Evolutionary conservation across 1,140 invertebrate species (phyloP).

Genomic region (Papilio glaucus): DNA sequence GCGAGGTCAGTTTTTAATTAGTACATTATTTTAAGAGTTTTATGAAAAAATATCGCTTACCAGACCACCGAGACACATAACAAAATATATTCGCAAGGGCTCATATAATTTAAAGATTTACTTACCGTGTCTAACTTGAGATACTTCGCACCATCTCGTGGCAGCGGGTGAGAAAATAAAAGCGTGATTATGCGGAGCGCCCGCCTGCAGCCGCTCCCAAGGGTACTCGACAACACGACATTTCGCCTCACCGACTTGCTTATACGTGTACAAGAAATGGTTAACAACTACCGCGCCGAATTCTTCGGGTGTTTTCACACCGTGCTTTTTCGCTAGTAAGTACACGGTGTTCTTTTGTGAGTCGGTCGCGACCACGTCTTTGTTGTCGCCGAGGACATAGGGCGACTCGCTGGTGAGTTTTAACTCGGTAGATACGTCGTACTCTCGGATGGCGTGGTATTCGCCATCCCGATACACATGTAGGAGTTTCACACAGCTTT

Average conservation of each 20-base stretch:
- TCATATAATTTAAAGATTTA: constrained; percentile 9
- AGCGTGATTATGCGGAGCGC: constrained; percentile 88
- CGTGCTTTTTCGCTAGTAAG: constrained; percentile 89
- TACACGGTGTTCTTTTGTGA: constrained; percentile 94
- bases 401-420: constrained; percentile 88
- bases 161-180: constrained; percentile 87
- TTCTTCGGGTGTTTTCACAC: constrained; percentile 89
- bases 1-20: too few species aligned
- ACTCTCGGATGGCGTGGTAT: constrained; percentile 88
- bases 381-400: constrained; percentile 86
- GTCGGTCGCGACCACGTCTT: constrained; percentile 91
- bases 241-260: constrained; percentile 87
- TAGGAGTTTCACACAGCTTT: constrained; percentile 88
- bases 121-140: constrained; percentile 86
- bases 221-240: constrained; percentile 88
- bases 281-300: constrained; percentile 88
- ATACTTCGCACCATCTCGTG: constrained; percentile 86
- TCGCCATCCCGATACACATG: constrained; percentile 86
- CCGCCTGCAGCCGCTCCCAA: constrained; percentile 88
- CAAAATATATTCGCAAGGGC: not conserved
- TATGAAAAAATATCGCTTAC: not conserved
- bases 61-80: too few species aligned
- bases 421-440: constrained; percentile 88
- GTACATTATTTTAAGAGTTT: too few species aligned
- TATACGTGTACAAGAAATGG: constrained; percentile 89